Conservation (phyloP, 2,113 vertebrate species). For the Pandion haliaetus region DNA sequence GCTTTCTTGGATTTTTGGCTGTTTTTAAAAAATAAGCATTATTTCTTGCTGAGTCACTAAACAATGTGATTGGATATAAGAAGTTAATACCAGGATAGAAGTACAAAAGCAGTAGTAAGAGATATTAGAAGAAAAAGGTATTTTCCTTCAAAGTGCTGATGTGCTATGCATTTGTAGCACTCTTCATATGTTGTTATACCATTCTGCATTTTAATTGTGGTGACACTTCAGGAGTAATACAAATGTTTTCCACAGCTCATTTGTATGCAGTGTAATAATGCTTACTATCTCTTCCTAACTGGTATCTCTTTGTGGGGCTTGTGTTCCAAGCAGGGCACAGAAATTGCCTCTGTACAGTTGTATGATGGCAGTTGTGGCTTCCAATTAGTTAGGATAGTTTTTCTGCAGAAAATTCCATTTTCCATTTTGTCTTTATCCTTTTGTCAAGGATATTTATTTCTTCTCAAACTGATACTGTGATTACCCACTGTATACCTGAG, state of each 20-base stretch:
- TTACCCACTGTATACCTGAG: background rate
- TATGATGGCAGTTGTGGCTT: background rate
- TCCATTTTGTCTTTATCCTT: background rate
- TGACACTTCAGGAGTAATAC: background rate
- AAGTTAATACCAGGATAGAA: background rate
- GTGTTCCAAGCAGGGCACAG: background rate
- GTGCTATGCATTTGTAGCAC: background rate
- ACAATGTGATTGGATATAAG: background rate
- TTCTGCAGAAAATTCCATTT: background rate
- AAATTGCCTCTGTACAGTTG: background rate
- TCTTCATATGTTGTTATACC: background rate
- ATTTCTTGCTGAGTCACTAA: background rate
- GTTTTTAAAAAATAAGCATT: background rate
- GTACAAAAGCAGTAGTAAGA: background rate
- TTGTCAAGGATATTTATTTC: background rate
- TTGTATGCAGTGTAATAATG: background rate
- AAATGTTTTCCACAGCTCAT: background rate
- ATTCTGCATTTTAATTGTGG: background rate
- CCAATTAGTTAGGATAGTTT: background rate
- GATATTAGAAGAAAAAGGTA: background rate
- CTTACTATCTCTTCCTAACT: background rate
- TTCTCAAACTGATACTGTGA: background rate
- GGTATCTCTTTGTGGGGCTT: background rate
- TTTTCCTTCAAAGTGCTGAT: background rate
- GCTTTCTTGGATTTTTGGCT: background rate